Evolutionary conservation across 2,888 invertebrate species (phyloP), one percentile per base, ranked within the genome.

Genomic region (Ferrisia virgata): DNA sequence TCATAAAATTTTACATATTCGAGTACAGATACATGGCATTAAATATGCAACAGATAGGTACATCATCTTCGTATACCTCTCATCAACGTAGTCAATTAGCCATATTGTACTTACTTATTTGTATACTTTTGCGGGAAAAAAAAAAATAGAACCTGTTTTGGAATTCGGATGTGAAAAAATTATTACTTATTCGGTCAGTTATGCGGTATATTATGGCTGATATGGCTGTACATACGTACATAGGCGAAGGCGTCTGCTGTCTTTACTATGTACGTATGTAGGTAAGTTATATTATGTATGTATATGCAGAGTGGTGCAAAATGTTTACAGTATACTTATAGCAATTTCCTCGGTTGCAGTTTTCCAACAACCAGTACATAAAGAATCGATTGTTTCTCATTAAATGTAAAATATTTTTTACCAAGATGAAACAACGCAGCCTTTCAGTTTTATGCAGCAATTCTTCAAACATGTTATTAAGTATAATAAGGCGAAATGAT

Each of bases 401-500:
- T 72, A 83, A 83, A 83, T 72, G 76, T 83, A 40, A 53, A 80
- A 80, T 80, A 47, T 80, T 47, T 80, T n/a, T 53, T 47, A 47
- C 40, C 22, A 39, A 40, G 83, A 83, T 18, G 43, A 83, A 76
- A 33, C 25, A 76, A 83, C 72, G 33, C 22, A 39, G 25, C 13
- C 43, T 76, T 76, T 43, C 43, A 69, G 43, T 43, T 47, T 80
- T 28, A 80, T 80, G 80, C 76, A 31, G 83, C 47, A 83, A 83
- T 83, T 76, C 72, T 47, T 83, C 72, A 43, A 47, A 22, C 69
- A 31, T 83, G 83, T 83, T 83, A 83, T 83, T 83, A 83, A 83
- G 43, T 83, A 40, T 83, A 83, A 83, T 83, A 83, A 83, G 83
- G 83, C 43, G 39, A 83, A 83, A 85, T 85, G 85, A 85, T 85